These are phyloP conservation scores for Colistium nudipinnis DNA, from an alignment of 2,113 vertebrate genomes.

Conservation along the genomic window DNA sequence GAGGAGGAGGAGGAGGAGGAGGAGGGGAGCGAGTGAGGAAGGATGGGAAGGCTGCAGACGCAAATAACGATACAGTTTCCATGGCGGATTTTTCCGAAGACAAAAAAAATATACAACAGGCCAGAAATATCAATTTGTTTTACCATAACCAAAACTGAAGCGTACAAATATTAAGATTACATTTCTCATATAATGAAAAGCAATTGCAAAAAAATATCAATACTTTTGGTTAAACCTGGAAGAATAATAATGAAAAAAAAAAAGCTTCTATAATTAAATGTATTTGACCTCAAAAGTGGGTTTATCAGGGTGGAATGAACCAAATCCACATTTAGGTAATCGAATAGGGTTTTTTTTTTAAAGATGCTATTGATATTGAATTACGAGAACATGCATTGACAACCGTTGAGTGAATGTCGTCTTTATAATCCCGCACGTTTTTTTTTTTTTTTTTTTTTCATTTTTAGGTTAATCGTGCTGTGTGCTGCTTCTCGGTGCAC, in stretches of 20 bases:
- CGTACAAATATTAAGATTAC: not conserved
- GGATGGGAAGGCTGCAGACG: constrained; percentile 42
- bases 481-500: not conserved
- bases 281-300: not conserved
- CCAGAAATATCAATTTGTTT: constrained; percentile 20
- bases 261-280: not conserved
- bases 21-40: constrained; percentile 53
- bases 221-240: constrained; percentile 1
- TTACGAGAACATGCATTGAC: not conserved
- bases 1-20: too few species aligned
- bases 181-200: not conserved
- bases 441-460: not conserved
- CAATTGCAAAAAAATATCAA: constrained; percentile 1
- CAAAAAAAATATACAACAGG: constrained; percentile 26
- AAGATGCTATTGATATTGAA: not conserved
- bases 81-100: constrained; percentile 61
- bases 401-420: not conserved
- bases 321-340: not conserved
- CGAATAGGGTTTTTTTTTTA: not conserved
- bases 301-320: not conserved
- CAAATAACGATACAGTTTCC: constrained; percentile 45
- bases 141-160: constrained; percentile 12
- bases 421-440: not conserved
- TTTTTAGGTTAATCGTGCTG: not conserved
- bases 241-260: too few species aligned